Percentiles rank a stretch among this genome's conserved stretches.
Conservation (phyloP, 2,888 invertebrate genomes). For the Drosophila gaucha region DNA sequence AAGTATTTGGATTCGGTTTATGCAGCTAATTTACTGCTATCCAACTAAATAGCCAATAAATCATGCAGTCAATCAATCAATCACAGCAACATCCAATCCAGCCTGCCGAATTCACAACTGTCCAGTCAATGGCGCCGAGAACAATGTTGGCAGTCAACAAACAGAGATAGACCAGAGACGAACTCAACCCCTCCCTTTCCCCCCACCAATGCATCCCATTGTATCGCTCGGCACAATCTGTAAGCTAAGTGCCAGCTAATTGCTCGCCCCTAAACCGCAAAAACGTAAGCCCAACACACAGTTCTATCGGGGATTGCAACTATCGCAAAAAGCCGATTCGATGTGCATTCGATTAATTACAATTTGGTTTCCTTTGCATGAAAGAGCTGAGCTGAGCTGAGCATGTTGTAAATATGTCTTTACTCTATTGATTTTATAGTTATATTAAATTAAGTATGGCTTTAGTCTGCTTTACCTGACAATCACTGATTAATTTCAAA, state of each 20-base stretch:
- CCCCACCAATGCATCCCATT: constrained; percentile 12
- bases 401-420: too few relatives aligned
- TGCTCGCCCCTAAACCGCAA: constrained; percentile 36
- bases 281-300: background rate
- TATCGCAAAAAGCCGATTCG: too few relatives aligned
- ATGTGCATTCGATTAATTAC: too few relatives aligned
- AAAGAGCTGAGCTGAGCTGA: too few relatives aligned
- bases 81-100: constrained; percentile 40
- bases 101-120: constrained; percentile 22
- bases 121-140: constrained; percentile 44
- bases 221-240: constrained; percentile 31
- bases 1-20: constrained; percentile 62
- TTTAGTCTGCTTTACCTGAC: too few relatives aligned
- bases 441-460: too few relatives aligned
- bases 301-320: background rate
- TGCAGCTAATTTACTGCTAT: constrained; percentile 65
- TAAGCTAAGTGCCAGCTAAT: constrained; percentile 62
- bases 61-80: constrained; percentile 73
- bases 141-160: constrained; percentile 24
- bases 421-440: too few relatives aligned
- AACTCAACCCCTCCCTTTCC: background rate
- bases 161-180: constrained; percentile 4
- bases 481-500: too few relatives aligned
- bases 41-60: constrained; percentile 75
- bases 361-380: too few relatives aligned